Percentiles rank a stretch among this genome's conserved stretches.
Conservation (phyloP, 2,113 vertebrate genomes). For the Eira barbara region DNA sequence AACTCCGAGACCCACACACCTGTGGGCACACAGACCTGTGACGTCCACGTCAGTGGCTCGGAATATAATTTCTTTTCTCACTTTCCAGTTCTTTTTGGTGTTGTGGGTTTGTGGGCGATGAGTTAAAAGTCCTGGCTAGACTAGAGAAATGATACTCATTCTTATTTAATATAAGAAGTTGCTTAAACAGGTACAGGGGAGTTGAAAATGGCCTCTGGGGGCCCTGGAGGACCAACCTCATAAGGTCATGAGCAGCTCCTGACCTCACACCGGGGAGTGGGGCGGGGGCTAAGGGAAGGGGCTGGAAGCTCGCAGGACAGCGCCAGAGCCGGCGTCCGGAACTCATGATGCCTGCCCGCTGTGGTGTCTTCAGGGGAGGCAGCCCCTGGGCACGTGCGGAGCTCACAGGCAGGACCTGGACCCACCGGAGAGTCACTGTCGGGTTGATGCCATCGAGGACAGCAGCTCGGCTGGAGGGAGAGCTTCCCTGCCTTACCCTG, state of each 20-base stretch:
- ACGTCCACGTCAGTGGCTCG: neutral
- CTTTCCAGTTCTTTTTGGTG: neutral
- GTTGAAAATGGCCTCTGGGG: accelerated
- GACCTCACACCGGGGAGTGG: accelerated
- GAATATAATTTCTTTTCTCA: neutral
- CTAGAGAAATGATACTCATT: neutral
- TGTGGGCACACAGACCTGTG: accelerated
- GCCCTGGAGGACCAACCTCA: too few relatives aligned
- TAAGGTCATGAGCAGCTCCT: accelerated
- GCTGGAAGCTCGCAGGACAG: accelerated
- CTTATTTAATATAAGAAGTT: neutral
- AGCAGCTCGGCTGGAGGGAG: accelerated
- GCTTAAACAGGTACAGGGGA: too few relatives aligned
- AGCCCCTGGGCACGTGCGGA: accelerated
- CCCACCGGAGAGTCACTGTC: accelerated
- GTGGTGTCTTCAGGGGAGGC: accelerated
- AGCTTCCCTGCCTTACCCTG: accelerated
- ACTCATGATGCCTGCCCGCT: accelerated
- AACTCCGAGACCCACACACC: accelerated
- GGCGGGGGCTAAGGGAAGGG: neutral
- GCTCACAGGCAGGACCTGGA: neutral
- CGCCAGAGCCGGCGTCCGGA: accelerated
- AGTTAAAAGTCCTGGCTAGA: neutral
- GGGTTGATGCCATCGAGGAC: accelerated
- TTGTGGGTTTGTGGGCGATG: neutral